A percentile compares a stretch with the other conserved stretches of the same genome.
Conservation (phyloP, 1,140 invertebrate genomes). For the Goniozus legneri region DNA sequence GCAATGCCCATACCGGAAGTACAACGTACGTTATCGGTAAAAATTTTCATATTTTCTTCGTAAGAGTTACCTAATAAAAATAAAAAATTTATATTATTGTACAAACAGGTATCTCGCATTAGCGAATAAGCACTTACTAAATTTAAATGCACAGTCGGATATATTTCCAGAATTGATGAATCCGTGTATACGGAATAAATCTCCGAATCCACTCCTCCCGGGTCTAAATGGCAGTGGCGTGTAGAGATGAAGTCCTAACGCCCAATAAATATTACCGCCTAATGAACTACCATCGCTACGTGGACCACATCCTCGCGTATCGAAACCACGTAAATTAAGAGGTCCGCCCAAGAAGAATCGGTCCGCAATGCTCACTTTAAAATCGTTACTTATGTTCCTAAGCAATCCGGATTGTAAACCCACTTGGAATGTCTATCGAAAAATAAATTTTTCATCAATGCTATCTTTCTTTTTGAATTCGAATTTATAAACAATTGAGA, state of each 20-base stretch:
- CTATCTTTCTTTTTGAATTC: conserved; percentile 8
- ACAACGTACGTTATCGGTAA: conserved; percentile 57
- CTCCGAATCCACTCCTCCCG: conserved; percentile 69
- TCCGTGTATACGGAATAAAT: conserved; percentile 76
- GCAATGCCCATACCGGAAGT: conserved; percentile 74
- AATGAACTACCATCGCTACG: conserved; percentile 67
- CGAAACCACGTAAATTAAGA: conserved; percentile 77
- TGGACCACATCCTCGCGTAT: conserved; percentile 77
- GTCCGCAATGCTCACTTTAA: conserved; percentile 67
- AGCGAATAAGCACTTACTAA: conserved; percentile 22
- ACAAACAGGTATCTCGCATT: not conserved
- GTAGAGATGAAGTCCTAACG: conserved; percentile 75
- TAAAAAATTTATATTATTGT: not conserved
- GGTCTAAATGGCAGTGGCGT: conserved; percentile 81
- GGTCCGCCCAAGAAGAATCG: conserved; percentile 86
- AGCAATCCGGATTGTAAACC: conserved; percentile 70
- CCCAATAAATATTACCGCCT: conserved; percentile 76
- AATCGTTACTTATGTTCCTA: conserved; percentile 61
- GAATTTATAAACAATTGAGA: not conserved
- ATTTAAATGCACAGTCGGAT: conserved; percentile 49
- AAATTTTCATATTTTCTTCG: conserved; percentile 43
- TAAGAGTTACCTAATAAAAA: conserved; percentile 41
- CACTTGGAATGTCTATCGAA: conserved; percentile 68
- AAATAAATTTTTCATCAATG: conserved; percentile 5
- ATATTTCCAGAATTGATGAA: conserved; percentile 84